Evolutionary conservation across 1,140 invertebrate species (phyloP).

Genomic region (Halictus rubicundus): DNA sequence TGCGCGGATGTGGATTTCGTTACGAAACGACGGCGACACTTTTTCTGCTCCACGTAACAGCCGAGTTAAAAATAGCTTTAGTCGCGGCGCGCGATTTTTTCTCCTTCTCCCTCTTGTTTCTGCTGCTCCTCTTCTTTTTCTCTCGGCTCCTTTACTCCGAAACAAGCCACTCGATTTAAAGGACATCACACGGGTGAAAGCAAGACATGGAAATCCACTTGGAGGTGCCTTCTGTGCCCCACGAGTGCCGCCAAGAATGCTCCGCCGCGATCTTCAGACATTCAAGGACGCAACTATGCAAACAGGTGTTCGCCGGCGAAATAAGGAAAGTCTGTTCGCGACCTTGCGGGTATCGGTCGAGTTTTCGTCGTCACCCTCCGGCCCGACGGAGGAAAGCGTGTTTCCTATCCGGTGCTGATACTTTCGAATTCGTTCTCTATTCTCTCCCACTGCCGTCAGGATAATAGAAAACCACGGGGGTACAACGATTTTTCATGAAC

Average conservation of each 20-base stretch:
- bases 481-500: too few relatives aligned
- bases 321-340: conserved; percentile 34
- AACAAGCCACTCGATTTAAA: conserved; percentile 47
- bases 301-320: conserved; percentile 32
- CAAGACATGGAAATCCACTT: conserved; percentile 58
- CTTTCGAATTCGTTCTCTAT: conserved; percentile 23
- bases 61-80: conserved; percentile 18
- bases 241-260: conserved; percentile 27
- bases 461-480: background rate
- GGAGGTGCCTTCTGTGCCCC: conserved; percentile 24
- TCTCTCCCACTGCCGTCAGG: background rate
- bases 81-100: background rate
- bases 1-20: background rate
- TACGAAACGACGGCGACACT: background rate
- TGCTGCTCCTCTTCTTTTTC: background rate
- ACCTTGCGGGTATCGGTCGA: conserved; percentile 22
- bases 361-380: conserved; percentile 24
- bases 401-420: background rate
- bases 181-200: conserved; percentile 46
- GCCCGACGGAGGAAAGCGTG: background rate
- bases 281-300: conserved; percentile 53
- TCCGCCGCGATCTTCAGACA: conserved; percentile 40
- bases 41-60: background rate
- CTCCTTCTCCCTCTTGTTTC: too few relatives aligned
- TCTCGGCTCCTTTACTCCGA: background rate